phyloP scores from a whole-genome alignment of 2,888 invertebrate genomes.

The Diarsia rubi region DNA sequence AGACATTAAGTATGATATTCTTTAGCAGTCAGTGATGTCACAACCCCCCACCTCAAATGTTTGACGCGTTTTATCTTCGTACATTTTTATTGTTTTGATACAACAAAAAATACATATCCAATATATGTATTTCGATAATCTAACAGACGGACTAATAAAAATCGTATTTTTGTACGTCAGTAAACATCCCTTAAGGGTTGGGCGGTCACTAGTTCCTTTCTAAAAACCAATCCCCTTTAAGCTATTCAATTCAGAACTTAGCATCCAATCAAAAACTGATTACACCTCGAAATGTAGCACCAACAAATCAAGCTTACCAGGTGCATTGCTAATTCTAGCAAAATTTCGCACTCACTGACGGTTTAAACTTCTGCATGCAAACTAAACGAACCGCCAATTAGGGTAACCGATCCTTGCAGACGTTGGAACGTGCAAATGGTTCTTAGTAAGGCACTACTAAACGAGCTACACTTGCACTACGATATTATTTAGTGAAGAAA shows the following conservation, averaged over 20 bases:
- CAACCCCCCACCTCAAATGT: too few species aligned
- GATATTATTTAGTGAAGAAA: neutral
- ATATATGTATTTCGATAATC: too few species aligned
- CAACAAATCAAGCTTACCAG: neutral
- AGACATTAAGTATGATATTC: too few species aligned
- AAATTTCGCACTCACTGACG: conserved; percentile 23
- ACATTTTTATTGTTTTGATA: too few species aligned
- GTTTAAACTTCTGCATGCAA: conserved; percentile 30
- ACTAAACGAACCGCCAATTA: conserved; percentile 32
- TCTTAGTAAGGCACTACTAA: neutral
- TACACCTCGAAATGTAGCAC: neutral
- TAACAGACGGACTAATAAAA: too few species aligned
- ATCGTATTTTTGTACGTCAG: too few species aligned
- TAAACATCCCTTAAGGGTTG: too few species aligned
- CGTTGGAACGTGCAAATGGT: conserved; percentile 23
- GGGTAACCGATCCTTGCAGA: conserved; percentile 26
- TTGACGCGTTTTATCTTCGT: too few species aligned
- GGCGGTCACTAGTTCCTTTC: neutral
- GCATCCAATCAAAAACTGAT: neutral
- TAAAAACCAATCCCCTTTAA: neutral
- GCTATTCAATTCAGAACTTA: neutral
- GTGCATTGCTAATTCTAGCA: conserved; percentile 12
- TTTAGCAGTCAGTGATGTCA: too few species aligned
- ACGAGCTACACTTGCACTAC: neutral
- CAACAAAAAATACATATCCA: too few species aligned